Evolutionary conservation across 1,140 invertebrate species (phyloP).

Genomic region (Platyura marginata): DNA sequence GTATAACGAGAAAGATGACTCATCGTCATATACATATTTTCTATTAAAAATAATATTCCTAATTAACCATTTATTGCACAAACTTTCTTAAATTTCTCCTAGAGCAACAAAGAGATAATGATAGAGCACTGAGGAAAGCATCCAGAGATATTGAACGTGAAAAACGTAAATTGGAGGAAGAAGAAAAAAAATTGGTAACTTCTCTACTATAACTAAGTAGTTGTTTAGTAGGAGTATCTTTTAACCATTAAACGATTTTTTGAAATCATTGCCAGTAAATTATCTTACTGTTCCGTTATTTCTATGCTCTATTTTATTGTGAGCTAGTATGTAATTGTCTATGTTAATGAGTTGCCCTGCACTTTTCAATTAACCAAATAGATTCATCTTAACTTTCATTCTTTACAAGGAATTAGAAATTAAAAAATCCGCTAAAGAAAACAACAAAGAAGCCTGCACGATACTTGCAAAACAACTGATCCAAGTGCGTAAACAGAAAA

Average conservation of each 20-base stretch:
- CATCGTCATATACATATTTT: neutral
- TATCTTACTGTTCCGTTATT: too few species aligned
- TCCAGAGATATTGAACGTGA: slow-evolving; percentile 70
- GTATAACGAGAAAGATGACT: neutral
- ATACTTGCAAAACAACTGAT: slow-evolving; percentile 80
- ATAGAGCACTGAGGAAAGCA: slow-evolving; percentile 56
- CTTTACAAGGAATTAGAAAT: slow-evolving; percentile 85
- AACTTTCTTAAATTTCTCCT: slow-evolving; percentile 7
- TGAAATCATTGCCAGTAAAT: too few species aligned
- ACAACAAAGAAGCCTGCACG: slow-evolving; percentile 65
- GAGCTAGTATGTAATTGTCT: too few species aligned
- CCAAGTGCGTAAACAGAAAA: slow-evolving; percentile 73
- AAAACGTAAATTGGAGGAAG: slow-evolving; percentile 54
- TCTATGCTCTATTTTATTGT: too few species aligned
- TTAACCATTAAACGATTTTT: too few species aligned
- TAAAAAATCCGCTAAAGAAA: slow-evolving; percentile 69
- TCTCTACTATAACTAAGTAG: too few species aligned
- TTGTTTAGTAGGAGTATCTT: too few species aligned
- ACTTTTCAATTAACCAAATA: too few species aligned
- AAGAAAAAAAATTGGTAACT: slow-evolving; percentile 79
- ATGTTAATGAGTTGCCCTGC: too few species aligned
- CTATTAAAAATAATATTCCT: neutral
- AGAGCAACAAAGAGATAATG: slow-evolving; percentile 72
- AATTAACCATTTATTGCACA: neutral
- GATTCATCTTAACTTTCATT: too few species aligned